Base-by-base conservation (phyloP, 2,888 invertebrate genomes). In the Drosophila peninsularis region DNA sequence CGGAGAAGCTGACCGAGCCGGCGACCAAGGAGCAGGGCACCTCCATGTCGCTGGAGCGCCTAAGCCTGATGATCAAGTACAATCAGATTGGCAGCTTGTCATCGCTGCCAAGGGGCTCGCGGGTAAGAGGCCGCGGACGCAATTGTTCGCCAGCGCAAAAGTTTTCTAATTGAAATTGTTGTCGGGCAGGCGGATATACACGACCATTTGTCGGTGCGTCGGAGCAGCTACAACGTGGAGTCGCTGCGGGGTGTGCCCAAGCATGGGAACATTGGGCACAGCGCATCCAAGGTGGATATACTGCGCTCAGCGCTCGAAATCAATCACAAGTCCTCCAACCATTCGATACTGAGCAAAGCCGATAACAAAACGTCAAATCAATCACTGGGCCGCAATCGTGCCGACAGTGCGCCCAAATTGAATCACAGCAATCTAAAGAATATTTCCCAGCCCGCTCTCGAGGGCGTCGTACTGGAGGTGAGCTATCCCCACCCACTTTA, bases 31-130 rank as follows among this genome's bases (percentile, higher is more conserved):
- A 96, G 80, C 95, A 95, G 49, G 94, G 94, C 55, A 95, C 95
- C 0, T 95, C 95, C 93, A 94, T 95, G 87, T 96, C 95, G 44
- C 91, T 95, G 68, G 96, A 96, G 90, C 93, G 96, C 45, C 91
- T 96, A 49, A 96, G 96, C 89, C 94, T 96, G 80, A 95, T 96
- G 93, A 95, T 96, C 5, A 94, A 96, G 80, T 96, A 94, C 91
- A 96, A 96, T 90, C 96, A 96, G 75, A 94, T 96, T 62, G 96
- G 96, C 49, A 96, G 96, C 34, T 91, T 96, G 52, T 94, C 95
- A 71, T 96, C 96, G 0, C 89, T 96, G 78, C 95, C 95, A 0
- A 93, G 95, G 82, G 94, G 94, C 50, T 95, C 95, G 4, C 92
- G 95, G 65, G 94, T 94, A 57, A 92, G 94, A 92, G 94, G 5